Conservation (phyloP, 2,113 vertebrate genomes). For the Anseranas semipalmata region DNA sequence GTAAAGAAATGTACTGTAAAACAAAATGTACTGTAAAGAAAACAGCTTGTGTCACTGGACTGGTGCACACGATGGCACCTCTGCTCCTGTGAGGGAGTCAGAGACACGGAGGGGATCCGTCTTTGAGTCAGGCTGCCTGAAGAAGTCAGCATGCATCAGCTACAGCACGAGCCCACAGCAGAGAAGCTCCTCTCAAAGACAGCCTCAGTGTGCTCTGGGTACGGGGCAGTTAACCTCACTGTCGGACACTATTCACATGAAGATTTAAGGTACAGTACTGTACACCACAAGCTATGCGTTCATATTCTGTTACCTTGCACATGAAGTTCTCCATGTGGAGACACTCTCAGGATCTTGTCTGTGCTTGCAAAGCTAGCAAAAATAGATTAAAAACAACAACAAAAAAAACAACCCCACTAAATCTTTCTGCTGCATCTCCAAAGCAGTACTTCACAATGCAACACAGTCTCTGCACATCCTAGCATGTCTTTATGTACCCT, state of each 20-base stretch:
- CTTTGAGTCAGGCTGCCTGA: not conserved
- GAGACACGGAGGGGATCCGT: rapidly evolving
- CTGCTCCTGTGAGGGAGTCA: not conserved
- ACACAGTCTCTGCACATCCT: not conserved
- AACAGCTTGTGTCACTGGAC: not conserved
- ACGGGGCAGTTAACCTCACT: not conserved
- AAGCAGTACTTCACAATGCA: not conserved
- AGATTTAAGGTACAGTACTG: not conserved
- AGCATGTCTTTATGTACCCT: rapidly evolving
- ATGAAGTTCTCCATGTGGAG: not conserved
- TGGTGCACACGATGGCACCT: not conserved
- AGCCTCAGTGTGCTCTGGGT: rapidly evolving
- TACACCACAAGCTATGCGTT: not conserved
- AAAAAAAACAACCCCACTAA: not conserved
- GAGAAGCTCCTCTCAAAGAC: not conserved
- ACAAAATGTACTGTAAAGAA: not conserved
- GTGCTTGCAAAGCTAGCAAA: not conserved
- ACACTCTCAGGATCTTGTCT: not conserved
- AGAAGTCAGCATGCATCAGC: not conserved
- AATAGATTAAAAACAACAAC: not conserved
- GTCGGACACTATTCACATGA: not conserved
- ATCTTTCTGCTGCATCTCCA: not conserved
- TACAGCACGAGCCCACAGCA: not conserved
- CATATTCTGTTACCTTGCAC: not conserved
- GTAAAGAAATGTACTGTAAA: too few relatives aligned